Evolutionary conservation across 2,888 invertebrate genomes (phyloP).

Genomic region (Tetragonula carbonaria): DNA sequence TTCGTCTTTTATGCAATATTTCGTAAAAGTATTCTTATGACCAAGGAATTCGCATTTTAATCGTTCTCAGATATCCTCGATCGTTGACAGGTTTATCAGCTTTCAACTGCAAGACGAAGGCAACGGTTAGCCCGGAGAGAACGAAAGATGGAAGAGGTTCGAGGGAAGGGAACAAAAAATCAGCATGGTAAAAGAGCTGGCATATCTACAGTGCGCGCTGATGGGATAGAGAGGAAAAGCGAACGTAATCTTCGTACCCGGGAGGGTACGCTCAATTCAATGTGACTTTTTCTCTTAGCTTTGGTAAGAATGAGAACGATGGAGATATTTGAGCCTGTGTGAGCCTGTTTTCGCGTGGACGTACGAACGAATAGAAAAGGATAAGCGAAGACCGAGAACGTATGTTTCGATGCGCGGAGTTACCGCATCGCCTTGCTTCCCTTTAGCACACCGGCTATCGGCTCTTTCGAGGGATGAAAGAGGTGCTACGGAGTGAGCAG

Average conservation of each 20-base stretch:
- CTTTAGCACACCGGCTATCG: neutral
- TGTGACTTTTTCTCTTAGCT: constrained; percentile 41
- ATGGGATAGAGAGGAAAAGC: constrained; percentile 9
- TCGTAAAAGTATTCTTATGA: constrained; percentile 24
- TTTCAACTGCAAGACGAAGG: constrained; percentile 10
- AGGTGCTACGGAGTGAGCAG: constrained; percentile 47
- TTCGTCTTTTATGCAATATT: no score
- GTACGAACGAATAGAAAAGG: neutral
- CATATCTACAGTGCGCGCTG: neutral
- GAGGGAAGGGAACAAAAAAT: constrained; percentile 6
- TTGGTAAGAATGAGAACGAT: neutral
- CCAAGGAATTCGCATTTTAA: constrained; percentile 37
- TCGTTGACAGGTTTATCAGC: constrained; percentile 56
- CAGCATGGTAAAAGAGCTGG: constrained; percentile 20
- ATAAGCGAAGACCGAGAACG: neutral
- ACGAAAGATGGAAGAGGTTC: neutral
- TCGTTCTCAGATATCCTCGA: constrained; percentile 20
- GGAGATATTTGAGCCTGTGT: neutral
- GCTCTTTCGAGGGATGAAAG: constrained; percentile 61
- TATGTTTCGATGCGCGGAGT: constrained; percentile 22
- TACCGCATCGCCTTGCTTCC: constrained; percentile 28
- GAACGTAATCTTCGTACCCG: constrained; percentile 62
- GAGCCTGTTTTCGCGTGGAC: neutral
- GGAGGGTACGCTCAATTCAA: constrained; percentile 62
- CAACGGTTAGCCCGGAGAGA: neutral